Conservation (phyloP, 2,888 invertebrate species). For the Philereme transversata region DNA sequence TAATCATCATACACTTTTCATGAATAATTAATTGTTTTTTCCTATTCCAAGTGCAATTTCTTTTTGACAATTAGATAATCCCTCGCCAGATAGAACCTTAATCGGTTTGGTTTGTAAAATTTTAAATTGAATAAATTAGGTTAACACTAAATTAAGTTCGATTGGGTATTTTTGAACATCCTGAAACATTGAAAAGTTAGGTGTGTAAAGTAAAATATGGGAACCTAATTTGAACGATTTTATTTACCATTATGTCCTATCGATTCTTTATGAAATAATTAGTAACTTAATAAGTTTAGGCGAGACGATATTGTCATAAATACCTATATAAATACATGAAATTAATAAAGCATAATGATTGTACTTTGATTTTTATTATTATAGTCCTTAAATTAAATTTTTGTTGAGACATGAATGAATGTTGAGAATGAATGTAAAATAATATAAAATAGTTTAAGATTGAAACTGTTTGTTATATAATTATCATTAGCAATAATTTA, state of each 20-base stretch:
- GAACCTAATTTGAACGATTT: conserved; percentile 73
- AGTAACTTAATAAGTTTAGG: conserved; percentile 84
- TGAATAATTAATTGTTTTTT: conserved; percentile 4
- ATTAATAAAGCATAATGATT: conserved; percentile 85
- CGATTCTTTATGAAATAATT: conserved; percentile 83
- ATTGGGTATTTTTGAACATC: conserved; percentile 66
- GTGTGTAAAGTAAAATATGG: conserved; percentile 62
- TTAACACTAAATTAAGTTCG: conserved; percentile 63
- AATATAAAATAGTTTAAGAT: background rate
- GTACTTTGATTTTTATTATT: conserved; percentile 75
- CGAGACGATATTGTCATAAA: conserved; percentile 85
- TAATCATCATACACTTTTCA: conserved; percentile 11
- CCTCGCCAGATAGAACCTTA: conserved; percentile 73
- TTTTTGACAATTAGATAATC: conserved; percentile 44
- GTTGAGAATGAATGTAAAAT: background rate
- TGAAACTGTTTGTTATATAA: background rate
- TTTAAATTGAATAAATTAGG: conserved; percentile 48
- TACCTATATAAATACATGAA: conserved; percentile 83
- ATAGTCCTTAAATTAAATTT: conserved; percentile 13
- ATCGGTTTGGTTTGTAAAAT: conserved; percentile 66
- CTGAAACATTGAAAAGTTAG: conserved; percentile 64
- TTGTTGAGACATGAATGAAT: background rate
- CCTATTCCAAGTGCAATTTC: conserved; percentile 36
- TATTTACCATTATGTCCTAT: conserved; percentile 82
- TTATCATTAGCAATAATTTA: background rate